A percentile compares a stretch with the other conserved stretches of the same genome.
Evolutionary conservation across 2,113 vertebrate genomes (phyloP).

Genomic region (Chaenogobius annularis): DNA sequence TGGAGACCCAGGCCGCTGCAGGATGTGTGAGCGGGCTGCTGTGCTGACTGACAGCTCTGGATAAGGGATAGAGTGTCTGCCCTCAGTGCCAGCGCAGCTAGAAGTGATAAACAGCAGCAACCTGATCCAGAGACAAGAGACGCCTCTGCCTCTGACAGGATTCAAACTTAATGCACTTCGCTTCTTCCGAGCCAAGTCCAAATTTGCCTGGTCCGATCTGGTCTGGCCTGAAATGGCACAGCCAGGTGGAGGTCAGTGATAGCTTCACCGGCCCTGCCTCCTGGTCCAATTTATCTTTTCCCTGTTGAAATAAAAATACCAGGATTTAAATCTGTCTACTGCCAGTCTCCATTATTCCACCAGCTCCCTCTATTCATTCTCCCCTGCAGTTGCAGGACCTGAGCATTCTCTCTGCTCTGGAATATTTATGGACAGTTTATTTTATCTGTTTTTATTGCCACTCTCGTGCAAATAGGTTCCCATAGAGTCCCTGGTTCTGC

Average conservation of each 20-base stretch:
- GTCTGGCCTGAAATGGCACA: conserved; percentile 23
- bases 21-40: conserved; percentile 81
- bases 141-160: conserved; percentile 86
- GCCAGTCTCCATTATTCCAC: conserved; percentile 50
- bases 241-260: conserved; percentile 43
- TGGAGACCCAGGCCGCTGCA: conserved; percentile 56
- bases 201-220: conserved; percentile 35
- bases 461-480: conserved; percentile 74
- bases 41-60: conserved; percentile 89
- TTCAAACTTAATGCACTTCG: conserved; percentile 86
- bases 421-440: conserved; percentile 77
- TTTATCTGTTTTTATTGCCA: conserved; percentile 75
- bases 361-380: conserved; percentile 60
- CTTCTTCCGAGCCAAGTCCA: conserved; percentile 60
- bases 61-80: conserved; percentile 89
- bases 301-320: conserved; percentile 28
- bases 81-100: conserved; percentile 85
- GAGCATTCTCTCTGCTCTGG: conserved; percentile 63
- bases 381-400: conserved; percentile 55
- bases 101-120: conserved; percentile 93
- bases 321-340: conserved; percentile 47
- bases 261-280: conserved; percentile 22
- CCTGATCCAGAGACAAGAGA: conserved; percentile 86
- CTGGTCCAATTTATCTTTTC: conserved; percentile 30
- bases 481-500: conserved; percentile 68